Evolutionary conservation across 2,113 vertebrate genomes (phyloP).

Genomic region (Hyperopisus bebe): DNA sequence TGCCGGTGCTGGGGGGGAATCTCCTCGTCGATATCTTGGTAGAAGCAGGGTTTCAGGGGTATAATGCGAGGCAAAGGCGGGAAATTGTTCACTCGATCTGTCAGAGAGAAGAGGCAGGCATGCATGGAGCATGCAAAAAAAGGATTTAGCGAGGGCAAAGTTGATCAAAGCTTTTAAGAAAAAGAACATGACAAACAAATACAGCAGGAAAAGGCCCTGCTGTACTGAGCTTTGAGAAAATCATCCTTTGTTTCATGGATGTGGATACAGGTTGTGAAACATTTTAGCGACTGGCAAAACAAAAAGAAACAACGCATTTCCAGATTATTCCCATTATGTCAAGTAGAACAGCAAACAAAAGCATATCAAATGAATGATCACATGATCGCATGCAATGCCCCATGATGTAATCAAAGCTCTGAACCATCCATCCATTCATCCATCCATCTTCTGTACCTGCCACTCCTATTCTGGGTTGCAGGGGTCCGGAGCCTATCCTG

Average conservation of each 20-base stretch:
- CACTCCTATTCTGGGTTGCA: neutral
- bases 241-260: neutral
- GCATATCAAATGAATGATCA: neutral
- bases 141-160: neutral
- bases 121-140: conserved; percentile 33
- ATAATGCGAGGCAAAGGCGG: conserved; percentile 78
- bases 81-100: conserved; percentile 84
- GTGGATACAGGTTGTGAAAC: neutral
- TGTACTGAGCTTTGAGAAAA: neutral
- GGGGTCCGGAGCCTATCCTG: neutral
- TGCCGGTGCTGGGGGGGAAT: conserved; percentile 74
- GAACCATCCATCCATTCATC: neutral
- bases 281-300: neutral
- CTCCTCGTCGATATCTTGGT: conserved; percentile 86
- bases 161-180: neutral
- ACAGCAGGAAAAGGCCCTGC: neutral
- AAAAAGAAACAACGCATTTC: neutral
- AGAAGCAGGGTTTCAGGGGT: conserved; percentile 87
- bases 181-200: neutral
- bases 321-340: neutral
- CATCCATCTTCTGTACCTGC: neutral
- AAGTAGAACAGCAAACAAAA: neutral
- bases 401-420: neutral
- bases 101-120: conserved; percentile 30
- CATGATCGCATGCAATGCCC: neutral